A percentile compares a stretch with the other conserved stretches of the same genome.
phyloP scores from a whole-genome alignment of 2,888 invertebrate species.

The Stomorhina lunata region DNA sequence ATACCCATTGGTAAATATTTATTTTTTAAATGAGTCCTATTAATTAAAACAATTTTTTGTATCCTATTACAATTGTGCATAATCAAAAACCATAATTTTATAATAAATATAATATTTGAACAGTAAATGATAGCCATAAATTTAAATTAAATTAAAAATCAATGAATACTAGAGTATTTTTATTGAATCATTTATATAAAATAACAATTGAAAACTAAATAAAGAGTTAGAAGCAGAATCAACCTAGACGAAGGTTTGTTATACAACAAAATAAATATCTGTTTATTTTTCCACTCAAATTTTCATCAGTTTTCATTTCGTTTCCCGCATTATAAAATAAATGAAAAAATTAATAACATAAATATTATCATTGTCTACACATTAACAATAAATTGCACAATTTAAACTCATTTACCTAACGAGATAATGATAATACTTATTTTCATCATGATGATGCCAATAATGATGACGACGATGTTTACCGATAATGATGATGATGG shows the following conservation, averaged over 20 bases:
- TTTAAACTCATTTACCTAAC: constrained; percentile 62
- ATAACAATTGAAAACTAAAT: background rate
- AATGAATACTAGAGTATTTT: constrained; percentile 45
- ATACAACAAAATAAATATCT: constrained; percentile 33
- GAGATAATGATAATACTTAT: constrained; percentile 57
- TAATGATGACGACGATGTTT: constrained; percentile 18
- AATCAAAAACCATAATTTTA: constrained; percentile 46
- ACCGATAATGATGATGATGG: constrained; percentile 29
- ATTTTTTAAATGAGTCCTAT: constrained; percentile 24
- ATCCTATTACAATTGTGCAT: background rate
- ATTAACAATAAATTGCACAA: constrained; percentile 61
- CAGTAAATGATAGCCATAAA: constrained; percentile 51
- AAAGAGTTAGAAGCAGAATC: constrained; percentile 6
- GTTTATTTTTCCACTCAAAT: background rate
- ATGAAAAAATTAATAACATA: constrained; percentile 28
- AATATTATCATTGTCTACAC: constrained; percentile 57
- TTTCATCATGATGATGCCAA: constrained; percentile 24
- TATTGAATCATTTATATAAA: background rate
- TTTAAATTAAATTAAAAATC: constrained; percentile 63
- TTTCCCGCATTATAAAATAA: constrained; percentile 24
- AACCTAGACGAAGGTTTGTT: background rate
- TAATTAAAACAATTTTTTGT: constrained; percentile 29
- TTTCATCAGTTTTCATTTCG: constrained; percentile 5
- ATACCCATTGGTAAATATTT: background rate
- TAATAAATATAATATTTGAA: constrained; percentile 51